Conservation (phyloP, 2,888 invertebrate species). For the Oscheius onirici region DNA sequence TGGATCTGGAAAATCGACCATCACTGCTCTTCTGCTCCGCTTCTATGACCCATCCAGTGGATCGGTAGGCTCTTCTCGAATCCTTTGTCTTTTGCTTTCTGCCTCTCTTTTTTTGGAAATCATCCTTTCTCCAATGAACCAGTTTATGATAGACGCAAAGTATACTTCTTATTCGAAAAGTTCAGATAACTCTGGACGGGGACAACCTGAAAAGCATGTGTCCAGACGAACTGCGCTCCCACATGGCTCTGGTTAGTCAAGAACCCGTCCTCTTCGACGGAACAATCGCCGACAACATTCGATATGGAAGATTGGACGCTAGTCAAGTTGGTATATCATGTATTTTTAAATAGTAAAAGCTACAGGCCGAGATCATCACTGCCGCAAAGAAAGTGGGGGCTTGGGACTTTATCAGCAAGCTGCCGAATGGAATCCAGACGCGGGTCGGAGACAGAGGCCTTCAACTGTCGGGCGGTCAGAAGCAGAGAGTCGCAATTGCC, state of each 20-base stretch:
- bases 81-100: too few species aligned
- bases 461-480: conserved; percentile 65
- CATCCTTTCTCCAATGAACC: too few species aligned
- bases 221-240: conserved; percentile 71
- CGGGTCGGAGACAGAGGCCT: conserved; percentile 67
- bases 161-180: too few species aligned
- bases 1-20: conserved; percentile 67
- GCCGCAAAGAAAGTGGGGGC: conserved; percentile 68
- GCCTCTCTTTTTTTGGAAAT: too few species aligned
- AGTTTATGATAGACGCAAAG: too few species aligned
- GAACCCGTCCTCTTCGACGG: conserved; percentile 72
- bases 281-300: conserved; percentile 68
- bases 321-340: conserved; percentile 49
- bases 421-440: conserved; percentile 70
- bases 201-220: conserved; percentile 69
- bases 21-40: conserved; percentile 68
- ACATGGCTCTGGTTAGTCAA: conserved; percentile 73
- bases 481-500: conserved; percentile 68
- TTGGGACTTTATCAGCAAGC: conserved; percentile 65
- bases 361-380: conserved; percentile 63
- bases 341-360: neutral
- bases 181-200: conserved; percentile 70
- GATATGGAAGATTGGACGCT: conserved; percentile 65
- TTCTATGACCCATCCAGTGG: conserved; percentile 67
- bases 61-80: conserved; percentile 40